These are phyloP conservation scores for Neogobius melanostomus DNA, from an alignment of 2,113 vertebrate species.

Conservation along the genomic window DNA sequence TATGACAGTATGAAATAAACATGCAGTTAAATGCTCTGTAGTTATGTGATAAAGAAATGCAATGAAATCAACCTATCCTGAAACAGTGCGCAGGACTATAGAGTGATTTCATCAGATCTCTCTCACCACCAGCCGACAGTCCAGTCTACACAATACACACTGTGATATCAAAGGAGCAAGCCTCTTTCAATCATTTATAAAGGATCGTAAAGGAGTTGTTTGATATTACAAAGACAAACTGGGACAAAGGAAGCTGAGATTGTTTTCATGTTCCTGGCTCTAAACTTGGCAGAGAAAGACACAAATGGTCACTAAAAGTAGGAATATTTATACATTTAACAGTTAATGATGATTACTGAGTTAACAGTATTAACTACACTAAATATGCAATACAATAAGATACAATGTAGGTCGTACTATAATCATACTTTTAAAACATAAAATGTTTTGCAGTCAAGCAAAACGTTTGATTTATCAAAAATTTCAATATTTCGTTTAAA, in stretches of 20 bases:
- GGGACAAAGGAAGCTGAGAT: background rate
- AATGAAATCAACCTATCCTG: conserved; percentile 91
- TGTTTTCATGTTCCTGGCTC: conserved; percentile 16
- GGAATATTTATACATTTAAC: too few species aligned
- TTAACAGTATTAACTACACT: too few species aligned
- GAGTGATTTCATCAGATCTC: conserved; percentile 84
- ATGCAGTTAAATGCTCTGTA: conserved; percentile 4
- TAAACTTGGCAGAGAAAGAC: background rate
- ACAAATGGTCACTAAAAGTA: too few species aligned
- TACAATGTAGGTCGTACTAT: too few species aligned
- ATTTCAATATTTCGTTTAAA: too few species aligned
- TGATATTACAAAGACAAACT: background rate
- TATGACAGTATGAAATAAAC: too few species aligned
- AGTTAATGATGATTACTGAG: too few species aligned
- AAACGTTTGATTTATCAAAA: too few species aligned
- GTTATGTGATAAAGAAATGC: conserved; percentile 67
- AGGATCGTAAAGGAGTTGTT: background rate
- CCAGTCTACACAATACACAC: background rate
- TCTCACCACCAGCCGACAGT: conserved; percentile 62
- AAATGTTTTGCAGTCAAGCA: too few species aligned
- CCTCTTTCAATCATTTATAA: background rate
- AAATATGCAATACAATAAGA: too few species aligned
- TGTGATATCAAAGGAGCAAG: background rate
- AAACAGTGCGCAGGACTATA: conserved; percentile 74
- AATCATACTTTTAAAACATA: too few species aligned